phyloP scores from a whole-genome alignment of 2,797 vertebrate species.

The Nannoperca obscura region DNA sequence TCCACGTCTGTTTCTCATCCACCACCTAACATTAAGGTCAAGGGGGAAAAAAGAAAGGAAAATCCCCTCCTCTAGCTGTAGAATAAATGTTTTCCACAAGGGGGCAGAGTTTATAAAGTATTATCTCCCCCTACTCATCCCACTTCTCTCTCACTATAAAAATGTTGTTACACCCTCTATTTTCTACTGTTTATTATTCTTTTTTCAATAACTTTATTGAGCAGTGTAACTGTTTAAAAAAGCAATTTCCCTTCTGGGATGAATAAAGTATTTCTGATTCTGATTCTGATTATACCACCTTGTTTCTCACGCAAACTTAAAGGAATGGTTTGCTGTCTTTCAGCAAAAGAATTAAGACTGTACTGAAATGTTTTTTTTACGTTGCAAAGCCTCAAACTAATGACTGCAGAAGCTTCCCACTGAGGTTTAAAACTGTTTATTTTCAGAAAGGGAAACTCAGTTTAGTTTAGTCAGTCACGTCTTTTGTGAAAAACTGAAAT shows the following conservation, averaged over 20 bases:
- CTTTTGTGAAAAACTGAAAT: neutral
- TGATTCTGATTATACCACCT: neutral
- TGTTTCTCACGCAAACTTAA: neutral
- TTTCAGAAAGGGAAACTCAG: conserved; percentile 2
- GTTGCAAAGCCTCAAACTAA: neutral
- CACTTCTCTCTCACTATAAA: neutral
- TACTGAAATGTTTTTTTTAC: neutral
- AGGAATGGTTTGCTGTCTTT: neutral
- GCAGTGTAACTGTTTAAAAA: no score
- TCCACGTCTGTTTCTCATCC: conserved; percentile 24
- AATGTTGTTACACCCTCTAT: no score
- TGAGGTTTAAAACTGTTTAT: neutral
- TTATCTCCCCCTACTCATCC: neutral
- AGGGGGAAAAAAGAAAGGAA: no score
- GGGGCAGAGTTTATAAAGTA: conserved; percentile 61
- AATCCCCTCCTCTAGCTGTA: conserved; percentile 1
- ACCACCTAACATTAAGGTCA: neutral
- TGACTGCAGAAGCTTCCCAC: neutral
- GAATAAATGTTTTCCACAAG: conserved; percentile 58
- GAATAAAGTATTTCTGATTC: no score
- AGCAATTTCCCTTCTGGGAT: no score
- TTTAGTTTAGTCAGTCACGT: neutral
- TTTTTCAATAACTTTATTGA: no score
- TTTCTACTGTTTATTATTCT: no score
- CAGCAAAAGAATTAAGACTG: neutral